Evolutionary conservation across 2,888 invertebrate genomes (phyloP).

Genomic region (Alitta virens): DNA sequence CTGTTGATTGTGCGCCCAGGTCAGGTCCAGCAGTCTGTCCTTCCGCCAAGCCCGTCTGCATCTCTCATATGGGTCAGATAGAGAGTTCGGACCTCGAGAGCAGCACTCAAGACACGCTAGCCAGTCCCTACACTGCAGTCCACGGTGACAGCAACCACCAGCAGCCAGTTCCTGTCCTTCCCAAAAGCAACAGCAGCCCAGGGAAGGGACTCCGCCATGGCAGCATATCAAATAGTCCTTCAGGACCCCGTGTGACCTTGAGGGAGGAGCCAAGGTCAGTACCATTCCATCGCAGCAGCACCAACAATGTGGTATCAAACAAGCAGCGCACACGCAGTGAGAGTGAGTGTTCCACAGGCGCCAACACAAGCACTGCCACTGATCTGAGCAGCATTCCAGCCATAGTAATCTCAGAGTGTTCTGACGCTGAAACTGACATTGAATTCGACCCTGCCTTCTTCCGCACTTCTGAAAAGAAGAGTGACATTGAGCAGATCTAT

Average conservation of each 20-base stretch:
- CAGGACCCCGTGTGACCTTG: background rate
- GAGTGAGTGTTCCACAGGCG: background rate
- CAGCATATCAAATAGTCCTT: background rate
- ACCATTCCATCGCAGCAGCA: background rate
- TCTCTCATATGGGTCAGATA: background rate
- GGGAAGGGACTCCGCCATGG: background rate
- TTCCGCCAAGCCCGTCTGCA: too few relatives aligned
- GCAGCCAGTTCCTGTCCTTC: background rate
- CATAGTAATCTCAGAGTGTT: background rate
- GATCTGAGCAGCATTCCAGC: background rate
- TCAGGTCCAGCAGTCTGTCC: too few relatives aligned
- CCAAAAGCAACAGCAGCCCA: background rate
- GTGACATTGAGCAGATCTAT: background rate
- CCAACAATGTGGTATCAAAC: background rate
- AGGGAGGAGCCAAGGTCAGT: background rate
- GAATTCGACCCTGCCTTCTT: background rate
- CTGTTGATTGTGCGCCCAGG: too few relatives aligned
- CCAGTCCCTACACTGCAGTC: too few relatives aligned
- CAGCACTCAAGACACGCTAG: background rate
- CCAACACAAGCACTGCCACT: background rate
- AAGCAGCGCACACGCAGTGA: background rate
- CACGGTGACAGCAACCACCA: background rate
- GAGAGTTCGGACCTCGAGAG: background rate
- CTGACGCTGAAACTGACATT: background rate
- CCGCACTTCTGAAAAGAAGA: background rate